Conservation (phyloP, 2,113 vertebrate species). For the Psittacus erithacus region DNA sequence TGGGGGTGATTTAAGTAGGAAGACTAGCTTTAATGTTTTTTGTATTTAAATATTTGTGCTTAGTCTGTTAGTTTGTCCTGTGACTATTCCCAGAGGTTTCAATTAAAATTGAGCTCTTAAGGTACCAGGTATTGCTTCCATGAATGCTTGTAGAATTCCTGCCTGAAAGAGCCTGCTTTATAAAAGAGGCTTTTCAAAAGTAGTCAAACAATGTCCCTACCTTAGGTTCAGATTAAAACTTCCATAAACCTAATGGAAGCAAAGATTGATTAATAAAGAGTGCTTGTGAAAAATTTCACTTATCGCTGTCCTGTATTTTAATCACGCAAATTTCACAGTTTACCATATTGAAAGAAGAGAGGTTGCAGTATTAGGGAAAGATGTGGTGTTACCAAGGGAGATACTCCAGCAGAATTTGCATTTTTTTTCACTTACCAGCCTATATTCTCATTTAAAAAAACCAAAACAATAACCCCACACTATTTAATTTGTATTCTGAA, state of each 20-base stretch:
- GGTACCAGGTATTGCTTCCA: background rate
- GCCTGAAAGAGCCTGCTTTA: background rate
- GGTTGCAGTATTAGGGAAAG: background rate
- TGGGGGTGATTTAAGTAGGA: background rate
- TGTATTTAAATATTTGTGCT: background rate
- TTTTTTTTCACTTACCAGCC: background rate
- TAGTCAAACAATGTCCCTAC: background rate
- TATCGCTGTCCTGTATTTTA: background rate
- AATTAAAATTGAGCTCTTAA: background rate
- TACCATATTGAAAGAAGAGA: background rate
- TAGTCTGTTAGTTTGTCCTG: background rate
- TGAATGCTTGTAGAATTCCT: background rate
- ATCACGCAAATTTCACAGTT: background rate
- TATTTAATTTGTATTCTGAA: constrained; percentile 1
- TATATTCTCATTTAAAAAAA: background rate
- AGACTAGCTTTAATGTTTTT: background rate
- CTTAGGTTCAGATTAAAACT: background rate
- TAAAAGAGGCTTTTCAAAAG: background rate
- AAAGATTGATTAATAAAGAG: background rate
- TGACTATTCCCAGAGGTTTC: background rate
- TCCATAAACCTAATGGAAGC: background rate
- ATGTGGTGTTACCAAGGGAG: background rate
- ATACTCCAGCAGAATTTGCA: background rate
- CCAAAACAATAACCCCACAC: background rate
- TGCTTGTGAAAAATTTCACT: background rate